phyloP scores from a whole-genome alignment of 2,113 vertebrate genomes.

The Galbula dea region DNA sequence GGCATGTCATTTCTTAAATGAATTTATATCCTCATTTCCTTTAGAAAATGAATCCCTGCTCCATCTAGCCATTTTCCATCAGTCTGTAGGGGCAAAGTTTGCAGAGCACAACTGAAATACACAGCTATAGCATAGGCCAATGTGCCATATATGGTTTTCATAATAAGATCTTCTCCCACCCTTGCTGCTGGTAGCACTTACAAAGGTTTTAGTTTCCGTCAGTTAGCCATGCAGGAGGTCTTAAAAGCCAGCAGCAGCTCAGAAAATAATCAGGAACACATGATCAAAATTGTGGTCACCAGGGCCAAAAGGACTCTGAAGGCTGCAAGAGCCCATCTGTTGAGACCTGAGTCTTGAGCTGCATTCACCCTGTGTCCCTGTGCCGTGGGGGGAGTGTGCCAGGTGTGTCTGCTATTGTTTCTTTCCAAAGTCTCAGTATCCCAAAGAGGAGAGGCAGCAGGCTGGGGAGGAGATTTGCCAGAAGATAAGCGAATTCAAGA shows the following conservation, averaged over 20 bases:
- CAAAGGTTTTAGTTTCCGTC: conserved; percentile 55
- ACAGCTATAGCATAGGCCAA: not conserved
- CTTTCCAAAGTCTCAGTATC: not conserved
- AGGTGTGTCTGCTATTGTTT: not conserved
- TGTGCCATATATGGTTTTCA: not conserved
- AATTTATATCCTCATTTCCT: conserved; percentile 70
- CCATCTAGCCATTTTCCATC: conserved; percentile 51
- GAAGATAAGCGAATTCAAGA: not conserved
- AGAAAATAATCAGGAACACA: conserved; percentile 1
- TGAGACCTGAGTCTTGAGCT: too few species aligned
- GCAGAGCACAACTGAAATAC: conserved; percentile 38
- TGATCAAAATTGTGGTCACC: not conserved
- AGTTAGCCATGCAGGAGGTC: conserved; percentile 14
- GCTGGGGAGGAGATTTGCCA: conserved; percentile 33
- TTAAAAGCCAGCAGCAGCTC: conserved; percentile 48
- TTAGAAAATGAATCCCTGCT: conserved; percentile 59
- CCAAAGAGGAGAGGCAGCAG: not conserved
- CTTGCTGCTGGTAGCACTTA: not conserved
- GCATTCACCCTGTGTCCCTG: too few species aligned
- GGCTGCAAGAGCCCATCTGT: not conserved
- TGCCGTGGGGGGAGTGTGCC: too few species aligned
- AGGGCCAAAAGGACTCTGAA: not conserved
- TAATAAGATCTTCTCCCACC: not conserved
- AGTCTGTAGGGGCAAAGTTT: conserved; percentile 55
- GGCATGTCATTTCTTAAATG: conserved; percentile 65